Base-by-base conservation (phyloP, 1,140 invertebrate genomes). In the Trachelipus rathkii region DNA sequence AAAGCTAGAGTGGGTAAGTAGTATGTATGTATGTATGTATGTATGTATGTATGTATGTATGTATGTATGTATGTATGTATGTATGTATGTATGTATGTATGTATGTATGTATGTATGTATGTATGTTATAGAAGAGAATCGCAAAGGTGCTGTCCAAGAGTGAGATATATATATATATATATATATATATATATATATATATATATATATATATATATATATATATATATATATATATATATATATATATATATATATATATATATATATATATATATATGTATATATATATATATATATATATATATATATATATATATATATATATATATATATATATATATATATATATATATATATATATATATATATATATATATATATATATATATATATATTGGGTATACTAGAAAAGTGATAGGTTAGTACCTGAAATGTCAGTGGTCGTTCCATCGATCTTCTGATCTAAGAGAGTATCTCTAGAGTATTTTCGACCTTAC, bases 301-400 rank as follows among this genome's bases (percentile, higher is more conserved):
- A 67, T 15, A 67, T 15, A 9, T 15, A 67, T 15, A 67, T 15
- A 67, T 15, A 67, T 15, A 67, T 10, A 67, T 67, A 67, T 15
- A 67, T 15, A 67, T 15, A 67, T 15, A 67, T 15, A 67, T 15
- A 15, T 15, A 67, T 15, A 67, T 15, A 67, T 15, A 67, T 24
- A 67, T 24, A 67, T 24, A 9, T 10, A 67, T 67, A 67, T 15
- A 67, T 67, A 67, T 67, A 67, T 10, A 67, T 67, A 15, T 15
- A 67, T 67, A 67, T 67, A 68, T 68, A 68, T 68, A 68, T 68
- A 68, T 66, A 66, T 66, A 66, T 66, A 66, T 68, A 68, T 68
- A 68, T 68, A 68, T 68, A 68, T 68, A 68, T 68, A n/a, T 68
- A 15, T 33, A 33, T 33, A 33, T 33, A 33, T 33, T n/a, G n/a